Conservation (phyloP, 2,888 invertebrate species). For the Cyaniris semiargus region DNA sequence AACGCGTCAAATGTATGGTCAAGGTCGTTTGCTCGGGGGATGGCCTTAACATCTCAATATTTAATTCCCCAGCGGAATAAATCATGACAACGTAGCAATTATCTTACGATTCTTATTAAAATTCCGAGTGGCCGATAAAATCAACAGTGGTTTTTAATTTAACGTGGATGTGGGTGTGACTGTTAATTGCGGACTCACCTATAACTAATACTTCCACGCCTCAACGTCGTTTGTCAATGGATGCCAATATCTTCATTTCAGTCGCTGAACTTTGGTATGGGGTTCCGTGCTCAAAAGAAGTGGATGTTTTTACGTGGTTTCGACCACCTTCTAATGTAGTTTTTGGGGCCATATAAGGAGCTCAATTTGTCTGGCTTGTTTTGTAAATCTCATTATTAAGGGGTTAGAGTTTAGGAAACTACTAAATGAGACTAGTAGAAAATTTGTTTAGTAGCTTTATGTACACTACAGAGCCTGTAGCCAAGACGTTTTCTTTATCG, state of each 20-base stretch:
- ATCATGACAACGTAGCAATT: constrained; percentile 25
- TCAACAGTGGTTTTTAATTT: constrained; percentile 34
- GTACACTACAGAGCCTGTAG: too few relatives aligned
- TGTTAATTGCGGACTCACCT: constrained; percentile 64
- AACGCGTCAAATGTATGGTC: too few relatives aligned
- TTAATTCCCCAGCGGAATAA: neutral
- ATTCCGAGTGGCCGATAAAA: constrained; percentile 26
- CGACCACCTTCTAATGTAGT: too few relatives aligned
- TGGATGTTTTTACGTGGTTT: too few relatives aligned
- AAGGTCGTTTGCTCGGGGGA: too few relatives aligned
- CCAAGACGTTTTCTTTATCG: too few relatives aligned
- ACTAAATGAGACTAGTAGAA: too few relatives aligned
- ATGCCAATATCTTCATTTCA: constrained; percentile 33
- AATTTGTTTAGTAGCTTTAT: too few relatives aligned
- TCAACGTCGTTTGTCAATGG: constrained; percentile 60
- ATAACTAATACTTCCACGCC: constrained; percentile 67
- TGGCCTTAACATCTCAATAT: constrained; percentile 21
- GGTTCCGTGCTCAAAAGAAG: neutral
- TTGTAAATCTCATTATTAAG: too few relatives aligned
- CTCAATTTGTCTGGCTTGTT: too few relatives aligned
- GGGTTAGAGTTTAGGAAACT: too few relatives aligned
- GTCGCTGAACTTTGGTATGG: neutral
- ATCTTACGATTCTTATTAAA: constrained; percentile 22
- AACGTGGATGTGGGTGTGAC: constrained; percentile 60
- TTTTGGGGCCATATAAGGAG: too few relatives aligned